Conservation (phyloP, 2,113 vertebrate genomes). For the Fulica atra region DNA sequence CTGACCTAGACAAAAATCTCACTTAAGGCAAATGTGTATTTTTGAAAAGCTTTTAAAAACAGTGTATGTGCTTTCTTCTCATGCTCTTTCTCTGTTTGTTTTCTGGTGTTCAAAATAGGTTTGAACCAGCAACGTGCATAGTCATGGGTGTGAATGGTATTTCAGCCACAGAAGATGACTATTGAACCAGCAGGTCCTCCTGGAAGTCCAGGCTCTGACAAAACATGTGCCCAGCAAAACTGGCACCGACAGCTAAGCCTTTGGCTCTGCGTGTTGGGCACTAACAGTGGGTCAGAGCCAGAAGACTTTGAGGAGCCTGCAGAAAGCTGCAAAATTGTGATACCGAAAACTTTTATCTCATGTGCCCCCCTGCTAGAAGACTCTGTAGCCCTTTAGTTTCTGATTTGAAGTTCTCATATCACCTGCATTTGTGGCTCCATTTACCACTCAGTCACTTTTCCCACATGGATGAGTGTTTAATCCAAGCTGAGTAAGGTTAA, state of each 20-base stretch:
- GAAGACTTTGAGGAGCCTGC: neutral
- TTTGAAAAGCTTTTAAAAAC: neutral
- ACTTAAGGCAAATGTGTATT: neutral
- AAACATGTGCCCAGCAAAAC: neutral
- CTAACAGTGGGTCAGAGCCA: neutral
- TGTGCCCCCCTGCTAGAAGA: fast-evolving
- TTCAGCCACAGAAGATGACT: neutral
- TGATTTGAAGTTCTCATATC: neutral
- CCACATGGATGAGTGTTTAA: neutral
- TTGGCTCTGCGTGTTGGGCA: neutral
- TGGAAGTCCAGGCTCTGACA: neutral
- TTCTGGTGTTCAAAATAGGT: neutral
- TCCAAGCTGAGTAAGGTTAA: neutral
- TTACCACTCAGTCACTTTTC: neutral
- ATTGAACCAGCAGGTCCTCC: neutral
- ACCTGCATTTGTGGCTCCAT: neutral
- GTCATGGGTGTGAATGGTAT: neutral
- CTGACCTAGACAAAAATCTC: neutral
- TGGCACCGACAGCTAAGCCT: neutral
- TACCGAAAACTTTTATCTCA: neutral
- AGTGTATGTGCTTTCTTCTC: fast-evolving
- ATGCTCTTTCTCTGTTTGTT: neutral
- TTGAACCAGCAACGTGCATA: neutral
- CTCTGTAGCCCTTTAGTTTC: neutral
- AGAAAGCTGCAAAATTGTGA: neutral